A percentile compares a stretch with the other conserved stretches of the same genome.
Evolutionary conservation across 2,888 invertebrate genomes (phyloP).

Genomic region (Mimachlamys varia): DNA sequence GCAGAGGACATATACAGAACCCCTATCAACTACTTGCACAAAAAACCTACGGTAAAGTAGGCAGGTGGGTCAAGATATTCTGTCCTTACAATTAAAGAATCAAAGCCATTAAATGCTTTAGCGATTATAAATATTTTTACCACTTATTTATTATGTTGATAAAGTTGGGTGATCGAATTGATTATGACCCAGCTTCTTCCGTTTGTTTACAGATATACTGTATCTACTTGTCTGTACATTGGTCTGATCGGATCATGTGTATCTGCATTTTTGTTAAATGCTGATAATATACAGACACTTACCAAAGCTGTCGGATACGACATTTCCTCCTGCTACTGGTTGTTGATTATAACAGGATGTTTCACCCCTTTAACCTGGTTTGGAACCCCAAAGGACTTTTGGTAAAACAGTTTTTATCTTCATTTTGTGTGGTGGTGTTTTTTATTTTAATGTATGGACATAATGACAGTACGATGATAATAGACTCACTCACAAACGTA

Average conservation of each 20-base stretch:
- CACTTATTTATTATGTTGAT: too few relatives aligned
- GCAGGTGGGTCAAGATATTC: slow-evolving; percentile 61
- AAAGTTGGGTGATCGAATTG: too few relatives aligned
- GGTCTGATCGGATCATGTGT: slow-evolving; percentile 86
- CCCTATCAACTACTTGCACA: slow-evolving; percentile 94
- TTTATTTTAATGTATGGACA: too few relatives aligned
- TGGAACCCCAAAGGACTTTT: slow-evolving; percentile 95
- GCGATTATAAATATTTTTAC: too few relatives aligned
- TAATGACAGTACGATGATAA: too few relatives aligned
- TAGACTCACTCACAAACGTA: too few relatives aligned
- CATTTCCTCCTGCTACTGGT: slow-evolving; percentile 92
- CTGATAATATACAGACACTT: slow-evolving; percentile 89
- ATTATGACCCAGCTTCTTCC: too few relatives aligned
- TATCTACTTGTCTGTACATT: slow-evolving; percentile 86
- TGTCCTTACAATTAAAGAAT: too few relatives aligned
- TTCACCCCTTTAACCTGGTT: slow-evolving; percentile 93
- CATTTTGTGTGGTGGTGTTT: too few relatives aligned
- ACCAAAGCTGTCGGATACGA: slow-evolving; percentile 83
- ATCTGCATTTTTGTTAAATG: slow-evolving; percentile 86
- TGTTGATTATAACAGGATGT: slow-evolving; percentile 88
- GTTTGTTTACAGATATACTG: slow-evolving; percentile 79
- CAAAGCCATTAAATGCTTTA: too few relatives aligned
- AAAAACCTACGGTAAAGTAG: slow-evolving; percentile 86
- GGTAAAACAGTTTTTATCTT: too few relatives aligned
- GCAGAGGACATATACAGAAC: slow-evolving; percentile 85